Base-by-base conservation (phyloP, 2,797 vertebrate genomes). In the Arremon brunneinucha region DNA sequence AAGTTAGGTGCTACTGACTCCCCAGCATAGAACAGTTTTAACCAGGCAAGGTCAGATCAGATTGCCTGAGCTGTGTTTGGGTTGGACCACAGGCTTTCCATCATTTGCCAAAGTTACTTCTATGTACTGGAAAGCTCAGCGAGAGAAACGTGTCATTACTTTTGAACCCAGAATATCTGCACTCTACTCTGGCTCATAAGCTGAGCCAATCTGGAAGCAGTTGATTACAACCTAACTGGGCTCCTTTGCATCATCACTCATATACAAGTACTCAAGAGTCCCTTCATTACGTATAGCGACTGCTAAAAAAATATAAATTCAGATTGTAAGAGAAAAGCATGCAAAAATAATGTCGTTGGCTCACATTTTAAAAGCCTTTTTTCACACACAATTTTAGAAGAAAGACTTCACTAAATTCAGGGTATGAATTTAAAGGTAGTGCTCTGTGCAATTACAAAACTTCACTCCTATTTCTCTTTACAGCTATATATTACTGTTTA, bases 81-180 rank as follows among this genome's bases (percentile, higher is more conserved):
- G 47, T 87, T 97, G 95, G 95, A 94, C 41, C 69, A 89, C 77
- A 92, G 53, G 62, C 53, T 72, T 90, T 92, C 57, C 63, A 64
- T 34, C 56, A 83, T 89, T 71, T 94, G 81, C 88, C 86, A 93
- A 88, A 76, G 47, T 83, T 96, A 90, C 74, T 94, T 67, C 83
- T 62, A 64, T 24, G 79, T 69, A 67, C 80, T 92, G 64, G 90
- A 95, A 96, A 94, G 79, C 57, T 76, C 53, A 83, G 59, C 46
- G 79, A 81, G 13, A 80, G 62, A 89, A 83, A 89, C 3, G 0
- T 91, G 80, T 90, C 49, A 55, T 60, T 94, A 76, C 70, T 62
- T 90, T 35, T 81, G 83, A 94, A 93, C n/a, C 62, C 93, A 77
- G 82, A 81, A 71, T 75, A 78, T 80, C 78, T 76, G 28, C 67